Base-by-base conservation (phyloP, 2,797 vertebrate species). In the Syngnathus acus region DNA sequence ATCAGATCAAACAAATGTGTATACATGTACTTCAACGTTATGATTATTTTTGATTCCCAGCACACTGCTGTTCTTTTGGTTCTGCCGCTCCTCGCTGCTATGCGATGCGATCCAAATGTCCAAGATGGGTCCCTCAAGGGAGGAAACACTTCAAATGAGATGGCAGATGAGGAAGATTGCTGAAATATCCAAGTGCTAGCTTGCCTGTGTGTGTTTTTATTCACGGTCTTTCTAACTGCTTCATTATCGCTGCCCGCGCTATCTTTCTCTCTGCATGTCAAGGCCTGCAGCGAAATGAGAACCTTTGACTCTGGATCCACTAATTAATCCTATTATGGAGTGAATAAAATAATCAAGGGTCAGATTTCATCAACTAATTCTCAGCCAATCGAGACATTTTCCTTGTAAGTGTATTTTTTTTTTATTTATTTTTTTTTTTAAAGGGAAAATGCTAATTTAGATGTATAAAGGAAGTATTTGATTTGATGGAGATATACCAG, bases 291-390 rank as follows among this genome's bases (percentile, higher is more conserved):
- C 84, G 78, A 82, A 88, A 64, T 72, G 68, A 85, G 70, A 76
- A 77, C 84, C 83, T 86, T 74, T 82, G 82, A 89, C 80, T 83
- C 70, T 9, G 73, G 78, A 84, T 73, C 72, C 72, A 71, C 81
- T 84, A 84, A 89, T 89, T 86, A 84, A 90, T 87, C 88, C 84
- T 82, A 64, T 89, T 85, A 86, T 72, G 71, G 68, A 23, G 65
- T 84, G 83, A 85, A 84, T 74, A 69, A 77, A 42, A 82, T 82
- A 73, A 86, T 68, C 73, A 38, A 21, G 68, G 82, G 80, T 88
- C 81, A 82, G 79, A 86, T 86, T 81, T 74, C 76, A 86, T 88
- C 81, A 79, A 69, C 72, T 75, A 61, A 58, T 70, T 77, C 61
- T 58, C 55, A 77, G 72, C 75, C 74, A 71, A 69, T 58, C 55